Evolutionary conservation across 2,113 vertebrate species (phyloP).

Genomic region (Elgaria multicarinata): DNA sequence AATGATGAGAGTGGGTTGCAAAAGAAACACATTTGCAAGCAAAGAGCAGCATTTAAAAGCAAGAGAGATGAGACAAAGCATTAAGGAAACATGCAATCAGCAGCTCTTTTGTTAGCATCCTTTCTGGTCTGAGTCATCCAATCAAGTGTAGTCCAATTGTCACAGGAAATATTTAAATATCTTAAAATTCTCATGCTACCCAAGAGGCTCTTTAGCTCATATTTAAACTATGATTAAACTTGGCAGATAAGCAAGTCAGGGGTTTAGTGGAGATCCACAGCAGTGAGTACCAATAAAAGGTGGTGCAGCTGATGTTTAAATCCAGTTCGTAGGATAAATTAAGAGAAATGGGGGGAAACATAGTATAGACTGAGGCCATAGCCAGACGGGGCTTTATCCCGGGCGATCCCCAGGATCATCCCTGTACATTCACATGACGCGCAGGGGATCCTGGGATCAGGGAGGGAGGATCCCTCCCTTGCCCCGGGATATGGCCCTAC

Average conservation of each 20-base stretch:
- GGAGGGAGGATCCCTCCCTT: no score
- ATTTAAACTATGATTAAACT: fast-evolving
- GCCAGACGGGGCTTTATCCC: no score
- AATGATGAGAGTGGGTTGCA: constrained; percentile 15
- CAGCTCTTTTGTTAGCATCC: not conserved
- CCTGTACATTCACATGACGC: no score
- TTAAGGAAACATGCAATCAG: not conserved
- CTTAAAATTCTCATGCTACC: not conserved
- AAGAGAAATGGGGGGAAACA: not conserved
- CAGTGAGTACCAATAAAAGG: fast-evolving
- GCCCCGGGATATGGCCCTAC: no score
- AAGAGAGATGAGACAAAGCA: not conserved
- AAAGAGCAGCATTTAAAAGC: not conserved
- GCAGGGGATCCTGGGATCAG: no score
- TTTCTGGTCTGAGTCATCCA: constrained; percentile 41
- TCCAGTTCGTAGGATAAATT: not conserved
- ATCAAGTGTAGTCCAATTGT: not conserved
- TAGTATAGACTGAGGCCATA: fast-evolving
- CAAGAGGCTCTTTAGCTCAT: constrained; percentile 1
- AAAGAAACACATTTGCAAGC: not conserved
- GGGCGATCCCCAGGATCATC: no score
- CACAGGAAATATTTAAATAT: not conserved
- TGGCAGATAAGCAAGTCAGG: not conserved
- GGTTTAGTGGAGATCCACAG: not conserved
- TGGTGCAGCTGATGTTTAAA: fast-evolving